phyloP scores from a whole-genome alignment of 2,888 invertebrate species.

The Parnassius smintheus region DNA sequence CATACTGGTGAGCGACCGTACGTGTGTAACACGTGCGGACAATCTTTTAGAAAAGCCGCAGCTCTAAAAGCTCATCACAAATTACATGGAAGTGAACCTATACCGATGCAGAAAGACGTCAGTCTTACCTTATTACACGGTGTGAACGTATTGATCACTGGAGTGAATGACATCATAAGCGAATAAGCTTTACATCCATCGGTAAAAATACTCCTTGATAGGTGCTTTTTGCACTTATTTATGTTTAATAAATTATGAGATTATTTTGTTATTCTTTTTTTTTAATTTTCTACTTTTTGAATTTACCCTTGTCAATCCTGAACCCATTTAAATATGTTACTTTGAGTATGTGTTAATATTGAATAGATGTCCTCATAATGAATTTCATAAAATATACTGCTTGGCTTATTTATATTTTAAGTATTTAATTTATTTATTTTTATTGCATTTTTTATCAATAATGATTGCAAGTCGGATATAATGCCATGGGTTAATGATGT shows the following conservation, averaged over 20 bases:
- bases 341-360: too few relatives aligned
- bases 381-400: too few relatives aligned
- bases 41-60: conserved; percentile 75
- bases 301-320: too few relatives aligned
- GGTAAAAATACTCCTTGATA: too few relatives aligned
- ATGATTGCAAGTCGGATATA: too few relatives aligned
- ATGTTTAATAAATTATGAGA: background rate
- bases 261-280: background rate
- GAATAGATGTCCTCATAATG: too few relatives aligned
- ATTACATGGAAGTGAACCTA: conserved; percentile 52
- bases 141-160: conserved; percentile 23
- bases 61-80: conserved; percentile 75
- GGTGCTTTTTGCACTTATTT: background rate
- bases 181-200: background rate
- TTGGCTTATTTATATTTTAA: too few relatives aligned
- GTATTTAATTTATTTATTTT: too few relatives aligned
- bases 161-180: conserved; percentile 8
- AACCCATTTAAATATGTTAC: too few relatives aligned
- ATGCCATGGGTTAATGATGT: too few relatives aligned
- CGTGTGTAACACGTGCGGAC: conserved; percentile 69
- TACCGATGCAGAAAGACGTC: conserved; percentile 21
- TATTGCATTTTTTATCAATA: too few relatives aligned
- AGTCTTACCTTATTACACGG: conserved; percentile 20
- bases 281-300: too few relatives aligned
- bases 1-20: conserved; percentile 77